These are phyloP conservation scores for Aquatica leii DNA, from an alignment of 2,888 invertebrate species.

Conservation along the genomic window DNA sequence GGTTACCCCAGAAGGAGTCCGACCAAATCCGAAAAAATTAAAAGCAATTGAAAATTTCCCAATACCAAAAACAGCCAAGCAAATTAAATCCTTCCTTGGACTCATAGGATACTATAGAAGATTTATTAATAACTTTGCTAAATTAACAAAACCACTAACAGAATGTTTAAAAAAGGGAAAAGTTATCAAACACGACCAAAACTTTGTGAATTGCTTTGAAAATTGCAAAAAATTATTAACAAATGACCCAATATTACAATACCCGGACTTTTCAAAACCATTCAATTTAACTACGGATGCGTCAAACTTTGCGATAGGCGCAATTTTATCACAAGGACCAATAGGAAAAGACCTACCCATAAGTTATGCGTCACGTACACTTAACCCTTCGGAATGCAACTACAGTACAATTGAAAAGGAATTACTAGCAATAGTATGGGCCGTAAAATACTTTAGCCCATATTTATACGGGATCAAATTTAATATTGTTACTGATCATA, in stretches of 20 bases:
- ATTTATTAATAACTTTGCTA: slow-evolving; percentile 1
- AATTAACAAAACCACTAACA: not conserved
- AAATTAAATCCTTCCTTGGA: not conserved
- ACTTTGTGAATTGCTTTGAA: not conserved
- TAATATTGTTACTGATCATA: not conserved
- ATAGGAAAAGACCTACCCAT: not conserved
- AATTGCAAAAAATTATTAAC: too few species aligned
- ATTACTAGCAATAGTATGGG: not conserved
- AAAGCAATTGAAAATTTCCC: not conserved
- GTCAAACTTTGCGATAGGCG: not conserved
- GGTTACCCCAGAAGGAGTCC: not conserved
- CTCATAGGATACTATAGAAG: not conserved
- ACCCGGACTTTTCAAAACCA: too few species aligned
- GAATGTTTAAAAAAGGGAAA: not conserved
- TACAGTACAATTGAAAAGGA: not conserved
- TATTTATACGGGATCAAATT: not conserved
- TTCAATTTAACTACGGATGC: slow-evolving; percentile 1
- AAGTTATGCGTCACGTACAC: not conserved
- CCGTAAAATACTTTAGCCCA: not conserved
- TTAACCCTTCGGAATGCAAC: not conserved
- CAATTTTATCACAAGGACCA: not conserved
- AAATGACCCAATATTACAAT: too few species aligned
- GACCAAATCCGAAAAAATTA: not conserved
- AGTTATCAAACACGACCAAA: not conserved
- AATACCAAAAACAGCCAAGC: not conserved